A percentile compares a stretch with the other conserved stretches of the same genome.
phyloP scores from a whole-genome alignment of 1,140 invertebrate species.

The Drosophila varians region DNA sequence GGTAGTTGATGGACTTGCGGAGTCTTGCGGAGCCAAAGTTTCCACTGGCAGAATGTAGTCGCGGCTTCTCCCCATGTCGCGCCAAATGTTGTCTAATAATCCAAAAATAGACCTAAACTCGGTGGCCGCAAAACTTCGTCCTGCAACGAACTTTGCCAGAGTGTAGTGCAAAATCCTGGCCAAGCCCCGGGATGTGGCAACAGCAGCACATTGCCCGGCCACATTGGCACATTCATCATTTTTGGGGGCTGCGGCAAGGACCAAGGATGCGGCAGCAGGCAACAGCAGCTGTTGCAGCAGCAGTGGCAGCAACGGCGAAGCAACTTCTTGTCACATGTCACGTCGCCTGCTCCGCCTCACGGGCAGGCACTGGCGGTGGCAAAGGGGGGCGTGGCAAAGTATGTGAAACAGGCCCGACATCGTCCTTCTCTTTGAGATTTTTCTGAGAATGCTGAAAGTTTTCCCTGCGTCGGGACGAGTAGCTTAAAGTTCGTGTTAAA shows the following conservation, averaged over 20 bases:
- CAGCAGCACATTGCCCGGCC: conserved; percentile 49
- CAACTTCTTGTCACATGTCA: conserved; percentile 80
- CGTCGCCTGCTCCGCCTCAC: conserved; percentile 47
- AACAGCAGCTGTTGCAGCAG: conserved; percentile 34
- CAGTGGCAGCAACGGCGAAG: conserved; percentile 65
- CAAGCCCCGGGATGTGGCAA: conserved; percentile 43
- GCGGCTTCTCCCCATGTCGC: conserved; percentile 45
- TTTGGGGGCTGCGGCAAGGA: conserved; percentile 34
- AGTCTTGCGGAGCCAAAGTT: conserved; percentile 11
- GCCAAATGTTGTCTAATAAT: conserved; percentile 75
- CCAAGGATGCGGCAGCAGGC: conserved; percentile 43
- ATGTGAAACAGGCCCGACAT: conserved; percentile 27
- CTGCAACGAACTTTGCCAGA: conserved; percentile 57
- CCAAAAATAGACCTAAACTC: conserved; percentile 51
- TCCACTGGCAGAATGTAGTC: conserved; percentile 10
- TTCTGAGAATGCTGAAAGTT: conserved; percentile 16
- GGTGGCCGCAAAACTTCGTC: conserved; percentile 61
- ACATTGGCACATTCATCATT: conserved; percentile 81
- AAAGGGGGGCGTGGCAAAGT: conserved; percentile 4
- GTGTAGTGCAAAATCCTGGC: conserved; percentile 57
- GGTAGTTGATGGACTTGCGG: conserved; percentile 44
- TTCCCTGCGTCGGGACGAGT: background rate
- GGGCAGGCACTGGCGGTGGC: background rate
- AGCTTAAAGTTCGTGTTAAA: conserved; percentile 11
- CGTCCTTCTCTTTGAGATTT: conserved; percentile 7